Percentiles rank a stretch among this genome's conserved stretches.
Conservation (phyloP, 2,797 vertebrate genomes). For the Tapera naevia region DNA sequence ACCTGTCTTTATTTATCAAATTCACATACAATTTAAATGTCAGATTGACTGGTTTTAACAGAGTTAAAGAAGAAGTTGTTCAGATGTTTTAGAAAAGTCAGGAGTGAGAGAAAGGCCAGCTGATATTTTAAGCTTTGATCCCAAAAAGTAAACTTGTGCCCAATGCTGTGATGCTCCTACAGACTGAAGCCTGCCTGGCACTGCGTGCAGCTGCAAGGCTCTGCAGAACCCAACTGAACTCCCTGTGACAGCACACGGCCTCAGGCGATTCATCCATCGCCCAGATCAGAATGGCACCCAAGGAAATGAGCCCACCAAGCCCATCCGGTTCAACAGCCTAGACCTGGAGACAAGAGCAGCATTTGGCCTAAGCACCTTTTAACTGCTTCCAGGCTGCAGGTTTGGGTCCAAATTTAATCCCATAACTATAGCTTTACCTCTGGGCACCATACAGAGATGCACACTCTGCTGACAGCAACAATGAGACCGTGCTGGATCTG, state of each 20-base stretch:
- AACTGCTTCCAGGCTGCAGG: not conserved
- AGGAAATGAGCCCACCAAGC: not conserved
- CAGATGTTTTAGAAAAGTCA: conserved; percentile 25
- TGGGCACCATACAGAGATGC: rapidly evolving
- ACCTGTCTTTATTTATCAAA: conserved; percentile 77
- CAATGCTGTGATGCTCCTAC: not conserved
- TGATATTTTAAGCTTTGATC: conserved; percentile 36
- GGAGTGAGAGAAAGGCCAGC: not conserved
- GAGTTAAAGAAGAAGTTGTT: not conserved
- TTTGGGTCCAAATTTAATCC: not conserved
- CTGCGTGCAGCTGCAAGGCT: not conserved
- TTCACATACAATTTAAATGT: not conserved
- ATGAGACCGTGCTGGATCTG: rapidly evolving
- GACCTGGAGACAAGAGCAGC: not conserved
- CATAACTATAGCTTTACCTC: rapidly evolving
- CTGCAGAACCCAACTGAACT: not conserved
- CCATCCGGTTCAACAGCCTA: not conserved
- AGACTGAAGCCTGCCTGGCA: not conserved
- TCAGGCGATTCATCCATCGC: not conserved
- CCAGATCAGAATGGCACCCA: not conserved
- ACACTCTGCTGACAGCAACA: not conserved
- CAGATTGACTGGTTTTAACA: not conserved
- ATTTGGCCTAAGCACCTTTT: not conserved
- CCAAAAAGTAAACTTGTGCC: not conserved
- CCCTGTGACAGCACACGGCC: rapidly evolving